Percentiles rank a stretch among this genome's conserved stretches.
phyloP scores from a whole-genome alignment of 2,888 invertebrate genomes.

The Taenaris catops region DNA sequence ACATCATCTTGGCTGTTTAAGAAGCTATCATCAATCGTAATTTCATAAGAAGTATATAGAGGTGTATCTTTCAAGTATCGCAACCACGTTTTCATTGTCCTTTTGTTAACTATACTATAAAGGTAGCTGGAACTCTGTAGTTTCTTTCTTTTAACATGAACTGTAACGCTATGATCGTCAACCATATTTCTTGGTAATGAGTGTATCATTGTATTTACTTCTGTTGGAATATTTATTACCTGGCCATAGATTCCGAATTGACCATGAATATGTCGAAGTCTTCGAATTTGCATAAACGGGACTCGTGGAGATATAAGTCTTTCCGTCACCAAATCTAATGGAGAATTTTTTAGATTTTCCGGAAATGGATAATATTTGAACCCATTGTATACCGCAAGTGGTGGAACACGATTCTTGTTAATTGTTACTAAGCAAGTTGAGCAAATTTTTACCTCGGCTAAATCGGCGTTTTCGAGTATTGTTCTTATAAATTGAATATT shows the following conservation, averaged over 20 bases:
- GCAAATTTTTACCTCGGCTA: too few species aligned
- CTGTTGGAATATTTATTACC: slow-evolving; percentile 46
- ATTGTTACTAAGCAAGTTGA: slow-evolving; percentile 31
- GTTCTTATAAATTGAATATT: too few species aligned
- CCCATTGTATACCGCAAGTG: slow-evolving; percentile 35
- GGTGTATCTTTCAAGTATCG: slow-evolving; percentile 27
- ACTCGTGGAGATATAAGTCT: slow-evolving; percentile 38
- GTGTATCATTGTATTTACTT: slow-evolving; percentile 38
- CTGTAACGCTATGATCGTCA: slow-evolving; percentile 39
- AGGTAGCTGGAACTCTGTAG: slow-evolving; percentile 37
- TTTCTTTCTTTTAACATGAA: slow-evolving; percentile 36
- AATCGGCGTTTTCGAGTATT: too few species aligned
- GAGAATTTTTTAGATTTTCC: slow-evolving; percentile 32
- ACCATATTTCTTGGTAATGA: slow-evolving; percentile 36
- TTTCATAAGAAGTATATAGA: slow-evolving; percentile 35
- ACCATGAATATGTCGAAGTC: slow-evolving; percentile 36
- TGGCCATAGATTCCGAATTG: slow-evolving; percentile 42
- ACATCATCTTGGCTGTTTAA: slow-evolving; percentile 24
- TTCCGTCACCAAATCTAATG: slow-evolving; percentile 37
- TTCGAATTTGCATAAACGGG: slow-evolving; percentile 42
- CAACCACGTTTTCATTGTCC: slow-evolving; percentile 34
- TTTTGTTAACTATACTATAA: slow-evolving; percentile 31
- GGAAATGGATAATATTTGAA: slow-evolving; percentile 40
- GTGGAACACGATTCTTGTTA: slow-evolving; percentile 30
- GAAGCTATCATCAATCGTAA: slow-evolving; percentile 32